These are phyloP conservation scores for Trimorus sp. DNA, from an alignment of 2,888 invertebrate genomes.

Conservation along the genomic window DNA sequence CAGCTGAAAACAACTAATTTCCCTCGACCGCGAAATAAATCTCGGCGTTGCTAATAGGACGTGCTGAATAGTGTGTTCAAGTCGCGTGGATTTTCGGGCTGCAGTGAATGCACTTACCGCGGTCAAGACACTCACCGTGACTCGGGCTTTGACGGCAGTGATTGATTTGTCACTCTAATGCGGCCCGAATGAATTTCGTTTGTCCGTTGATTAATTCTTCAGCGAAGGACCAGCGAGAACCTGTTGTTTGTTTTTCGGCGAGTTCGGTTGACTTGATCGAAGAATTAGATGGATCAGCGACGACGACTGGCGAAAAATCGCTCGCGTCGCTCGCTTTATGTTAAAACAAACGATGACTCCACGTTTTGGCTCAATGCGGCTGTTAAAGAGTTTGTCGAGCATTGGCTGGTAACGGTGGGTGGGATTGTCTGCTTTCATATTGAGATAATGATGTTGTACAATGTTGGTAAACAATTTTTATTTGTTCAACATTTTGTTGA, in stretches of 20 bases:
- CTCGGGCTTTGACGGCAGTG: slow-evolving; percentile 9
- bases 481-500: too few relatives aligned
- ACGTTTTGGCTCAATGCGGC: slow-evolving; percentile 16
- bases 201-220: slow-evolving; percentile 43
- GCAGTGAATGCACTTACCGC: too few relatives aligned
- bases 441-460: too few relatives aligned
- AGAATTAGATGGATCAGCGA: slow-evolving; percentile 41
- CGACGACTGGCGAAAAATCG: slow-evolving; percentile 35
- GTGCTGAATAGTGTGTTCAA: too few relatives aligned
- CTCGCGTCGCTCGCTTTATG: slow-evolving; percentile 19
- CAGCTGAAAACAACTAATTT: too few relatives aligned
- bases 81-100: too few relatives aligned
- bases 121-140: slow-evolving; percentile 1
- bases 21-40: too few relatives aligned
- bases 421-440: too few relatives aligned
- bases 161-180: slow-evolving; percentile 54
- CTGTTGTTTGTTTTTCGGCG: too few relatives aligned
- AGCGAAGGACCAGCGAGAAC: background rate
- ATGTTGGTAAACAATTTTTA: too few relatives aligned
- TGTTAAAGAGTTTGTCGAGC: background rate
- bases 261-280: slow-evolving; percentile 12
- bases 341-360: slow-evolving; percentile 47
- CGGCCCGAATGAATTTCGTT: slow-evolving; percentile 28
- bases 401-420: too few relatives aligned
- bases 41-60: too few relatives aligned